These are phyloP conservation scores for Sylvietta virens DNA, from an alignment of 2,113 vertebrate species.

Conservation along the genomic window DNA sequence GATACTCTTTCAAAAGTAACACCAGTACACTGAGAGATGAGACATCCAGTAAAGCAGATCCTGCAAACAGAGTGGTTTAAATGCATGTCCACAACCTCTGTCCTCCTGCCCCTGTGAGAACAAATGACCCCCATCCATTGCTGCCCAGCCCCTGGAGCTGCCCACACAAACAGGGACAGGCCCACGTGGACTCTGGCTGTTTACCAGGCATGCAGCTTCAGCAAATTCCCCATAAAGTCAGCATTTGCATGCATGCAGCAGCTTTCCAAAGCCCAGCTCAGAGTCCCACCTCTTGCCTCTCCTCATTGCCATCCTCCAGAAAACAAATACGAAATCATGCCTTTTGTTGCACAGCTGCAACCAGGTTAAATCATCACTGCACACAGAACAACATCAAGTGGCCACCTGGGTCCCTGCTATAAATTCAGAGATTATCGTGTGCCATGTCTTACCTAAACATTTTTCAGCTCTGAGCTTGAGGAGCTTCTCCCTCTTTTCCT, in stretches of 20 bases:
- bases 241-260: neutral
- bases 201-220: neutral
- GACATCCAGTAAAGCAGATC: neutral
- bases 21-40: neutral
- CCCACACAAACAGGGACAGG: neutral
- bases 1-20: neutral
- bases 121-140: neutral
- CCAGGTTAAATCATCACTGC: neutral
- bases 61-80: neutral
- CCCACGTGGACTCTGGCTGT: neutral
- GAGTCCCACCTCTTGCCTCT: rapidly evolving
- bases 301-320: neutral
- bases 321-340: neutral
- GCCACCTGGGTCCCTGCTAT: neutral
- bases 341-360: neutral
- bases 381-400: neutral
- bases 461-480: neutral
- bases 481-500: neutral
- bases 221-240: slow-evolving; percentile 31
- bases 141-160: neutral
- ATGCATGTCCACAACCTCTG: rapidly evolving
- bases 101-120: neutral
- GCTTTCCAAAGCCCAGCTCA: slow-evolving; percentile 4
- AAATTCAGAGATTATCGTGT: neutral
- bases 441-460: neutral